These are phyloP conservation scores for Peromyscus maniculatus DNA, from an alignment of 2,113 vertebrate species.

Conservation along the genomic window DNA sequence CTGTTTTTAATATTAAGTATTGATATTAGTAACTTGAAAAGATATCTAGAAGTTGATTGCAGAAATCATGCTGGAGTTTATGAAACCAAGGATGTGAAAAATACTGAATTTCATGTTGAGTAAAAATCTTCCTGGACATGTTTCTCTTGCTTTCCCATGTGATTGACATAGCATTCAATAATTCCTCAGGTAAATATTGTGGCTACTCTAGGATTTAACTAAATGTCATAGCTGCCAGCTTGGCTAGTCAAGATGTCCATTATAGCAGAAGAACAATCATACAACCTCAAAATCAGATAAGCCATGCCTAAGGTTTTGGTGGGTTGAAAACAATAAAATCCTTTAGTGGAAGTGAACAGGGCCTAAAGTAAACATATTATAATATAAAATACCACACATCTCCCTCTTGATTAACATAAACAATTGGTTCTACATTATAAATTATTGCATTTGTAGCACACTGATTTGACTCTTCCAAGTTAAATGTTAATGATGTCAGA, in stretches of 20 bases:
- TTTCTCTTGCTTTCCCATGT: background rate
- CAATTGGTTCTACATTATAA: background rate
- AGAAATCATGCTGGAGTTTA: background rate
- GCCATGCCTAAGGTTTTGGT: background rate
- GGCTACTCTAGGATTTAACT: background rate
- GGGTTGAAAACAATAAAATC: background rate
- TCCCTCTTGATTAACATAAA: background rate
- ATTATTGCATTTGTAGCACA: background rate
- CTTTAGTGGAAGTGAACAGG: background rate
- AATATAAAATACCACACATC: background rate
- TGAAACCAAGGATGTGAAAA: background rate
- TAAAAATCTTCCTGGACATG: background rate
- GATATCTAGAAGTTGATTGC: background rate
- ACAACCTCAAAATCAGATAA: background rate
- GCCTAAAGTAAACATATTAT: background rate
- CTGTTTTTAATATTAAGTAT: background rate
- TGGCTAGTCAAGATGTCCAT: background rate
- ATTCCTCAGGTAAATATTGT: background rate
- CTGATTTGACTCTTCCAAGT: background rate
- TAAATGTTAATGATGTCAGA: background rate
- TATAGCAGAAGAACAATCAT: background rate
- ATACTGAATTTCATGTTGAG: background rate
- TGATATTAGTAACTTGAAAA: background rate
- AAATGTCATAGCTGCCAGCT: background rate
- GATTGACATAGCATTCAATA: background rate